These are phyloP conservation scores for Ormyrus rosae DNA, from an alignment of 2,888 invertebrate species.

Conservation along the genomic window DNA sequence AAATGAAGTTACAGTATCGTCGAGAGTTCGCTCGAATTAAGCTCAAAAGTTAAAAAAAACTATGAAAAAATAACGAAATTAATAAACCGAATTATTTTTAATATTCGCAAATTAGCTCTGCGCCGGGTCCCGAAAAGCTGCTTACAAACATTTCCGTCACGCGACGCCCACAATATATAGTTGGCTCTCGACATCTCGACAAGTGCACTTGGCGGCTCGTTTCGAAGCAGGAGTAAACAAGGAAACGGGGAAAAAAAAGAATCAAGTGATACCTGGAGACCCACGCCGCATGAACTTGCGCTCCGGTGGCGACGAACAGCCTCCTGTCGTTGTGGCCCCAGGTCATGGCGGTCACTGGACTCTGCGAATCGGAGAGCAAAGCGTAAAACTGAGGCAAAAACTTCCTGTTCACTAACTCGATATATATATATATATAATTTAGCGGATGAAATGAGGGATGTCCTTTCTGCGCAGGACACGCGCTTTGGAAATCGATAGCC, in stretches of 20 bases:
- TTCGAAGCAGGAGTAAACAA: not conserved
- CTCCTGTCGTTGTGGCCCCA: slow-evolving; percentile 99
- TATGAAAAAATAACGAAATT: not conserved
- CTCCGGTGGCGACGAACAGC: slow-evolving; percentile 94
- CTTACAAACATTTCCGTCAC: too few species aligned
- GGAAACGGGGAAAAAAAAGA: not conserved
- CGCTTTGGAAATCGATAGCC: not conserved
- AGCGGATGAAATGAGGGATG: not conserved
- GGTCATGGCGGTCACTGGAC: slow-evolving; percentile 93
- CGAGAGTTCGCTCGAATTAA: too few species aligned
- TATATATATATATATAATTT: not conserved
- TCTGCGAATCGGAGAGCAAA: slow-evolving; percentile 76
- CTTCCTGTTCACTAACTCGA: slow-evolving; percentile 28
- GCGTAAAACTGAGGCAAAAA: slow-evolving; percentile 1
- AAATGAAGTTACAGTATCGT: too few species aligned
- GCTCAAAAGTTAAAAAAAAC: too few species aligned
- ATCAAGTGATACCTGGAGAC: slow-evolving; percentile 80
- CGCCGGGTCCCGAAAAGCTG: too few species aligned
- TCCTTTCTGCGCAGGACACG: not conserved
- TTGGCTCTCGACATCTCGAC: too few species aligned
- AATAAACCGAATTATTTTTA: not conserved
- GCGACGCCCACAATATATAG: too few species aligned
- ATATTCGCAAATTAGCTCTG: too few species aligned
- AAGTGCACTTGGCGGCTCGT: too few species aligned
- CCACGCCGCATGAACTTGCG: slow-evolving; percentile 94